A percentile compares a stretch with the other conserved stretches of the same genome.
These are phyloP conservation scores for Notocelia uddmanniana DNA, from an alignment of 2,888 invertebrate genomes.

Conservation along the genomic window DNA sequence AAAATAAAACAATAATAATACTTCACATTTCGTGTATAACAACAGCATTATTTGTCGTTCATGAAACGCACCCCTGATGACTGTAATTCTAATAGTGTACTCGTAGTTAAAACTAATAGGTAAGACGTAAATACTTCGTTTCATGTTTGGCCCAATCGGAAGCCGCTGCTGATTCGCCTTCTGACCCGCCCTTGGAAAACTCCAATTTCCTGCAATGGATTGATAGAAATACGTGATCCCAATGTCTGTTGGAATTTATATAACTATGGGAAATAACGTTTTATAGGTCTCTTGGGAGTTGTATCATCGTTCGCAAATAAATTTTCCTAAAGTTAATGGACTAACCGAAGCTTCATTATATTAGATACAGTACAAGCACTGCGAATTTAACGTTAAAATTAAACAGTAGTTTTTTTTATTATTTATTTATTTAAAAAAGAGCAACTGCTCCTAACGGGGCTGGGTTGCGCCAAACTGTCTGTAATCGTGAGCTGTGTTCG, in stretches of 20 bases:
- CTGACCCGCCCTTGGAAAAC: slow-evolving; percentile 54
- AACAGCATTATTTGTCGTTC: neutral
- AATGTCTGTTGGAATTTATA: slow-evolving; percentile 38
- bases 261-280: slow-evolving; percentile 32
- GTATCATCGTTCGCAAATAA: slow-evolving; percentile 30
- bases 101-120: slow-evolving; percentile 1
- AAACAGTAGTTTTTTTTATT: no score
- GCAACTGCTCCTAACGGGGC: no score
- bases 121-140: slow-evolving; percentile 12
- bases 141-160: slow-evolving; percentile 54
- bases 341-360: slow-evolving; percentile 14
- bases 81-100: neutral
- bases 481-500: no score
- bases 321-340: slow-evolving; percentile 20
- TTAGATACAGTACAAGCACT: neutral
- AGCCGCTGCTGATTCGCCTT: slow-evolving; percentile 52
- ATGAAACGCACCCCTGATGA: neutral
- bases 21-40: neutral
- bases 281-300: slow-evolving; percentile 15
- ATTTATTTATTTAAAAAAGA: no score
- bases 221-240: slow-evolving; percentile 53
- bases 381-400: no score
- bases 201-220: slow-evolving; percentile 61
- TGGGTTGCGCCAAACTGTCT: no score
- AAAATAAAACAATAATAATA: no score